Evolutionary conservation across 2,797 vertebrate genomes (phyloP).

Genomic region (Danio tinwini): DNA sequence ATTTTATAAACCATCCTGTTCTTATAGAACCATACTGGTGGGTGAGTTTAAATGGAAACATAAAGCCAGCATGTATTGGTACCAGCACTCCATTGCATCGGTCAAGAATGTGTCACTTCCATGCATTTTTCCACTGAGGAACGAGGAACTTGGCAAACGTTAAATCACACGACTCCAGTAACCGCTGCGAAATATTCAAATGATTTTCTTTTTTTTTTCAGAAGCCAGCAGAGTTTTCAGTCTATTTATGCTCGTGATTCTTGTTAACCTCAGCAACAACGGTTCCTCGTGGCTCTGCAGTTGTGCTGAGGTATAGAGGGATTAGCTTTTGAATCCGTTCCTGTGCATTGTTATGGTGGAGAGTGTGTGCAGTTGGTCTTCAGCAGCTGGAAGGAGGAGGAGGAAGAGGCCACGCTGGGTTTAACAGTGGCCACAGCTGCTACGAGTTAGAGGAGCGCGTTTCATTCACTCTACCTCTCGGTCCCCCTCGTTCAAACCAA

Average conservation of each 20-base stretch:
- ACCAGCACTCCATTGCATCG: not conserved
- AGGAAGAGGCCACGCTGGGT: slow-evolving; percentile 48
- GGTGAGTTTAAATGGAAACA: not conserved
- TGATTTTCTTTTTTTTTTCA: not conserved
- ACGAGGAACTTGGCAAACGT: not conserved
- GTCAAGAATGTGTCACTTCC: not conserved
- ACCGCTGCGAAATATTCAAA: not conserved
- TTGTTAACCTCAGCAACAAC: slow-evolving; percentile 4
- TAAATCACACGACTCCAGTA: not conserved
- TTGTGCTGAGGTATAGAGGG: not conserved
- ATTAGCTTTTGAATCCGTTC: slow-evolving; percentile 25
- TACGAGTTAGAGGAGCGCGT: slow-evolving; percentile 69
- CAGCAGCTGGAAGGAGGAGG: slow-evolving; percentile 49
- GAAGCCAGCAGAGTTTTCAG: not conserved
- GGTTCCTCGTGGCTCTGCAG: not conserved
- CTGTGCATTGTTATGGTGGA: slow-evolving; percentile 45
- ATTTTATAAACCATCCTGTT: not conserved
- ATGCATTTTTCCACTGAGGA: not conserved
- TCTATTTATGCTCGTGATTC: not conserved
- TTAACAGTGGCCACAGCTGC: slow-evolving; percentile 70
- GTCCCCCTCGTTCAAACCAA: slow-evolving; percentile 73
- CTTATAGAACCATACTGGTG: not conserved
- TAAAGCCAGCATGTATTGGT: not conserved
- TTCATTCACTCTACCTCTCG: slow-evolving; percentile 49
- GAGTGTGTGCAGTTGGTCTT: slow-evolving; percentile 43